Conservation (phyloP, 2,888 invertebrate species). For the Tipula confusa region DNA sequence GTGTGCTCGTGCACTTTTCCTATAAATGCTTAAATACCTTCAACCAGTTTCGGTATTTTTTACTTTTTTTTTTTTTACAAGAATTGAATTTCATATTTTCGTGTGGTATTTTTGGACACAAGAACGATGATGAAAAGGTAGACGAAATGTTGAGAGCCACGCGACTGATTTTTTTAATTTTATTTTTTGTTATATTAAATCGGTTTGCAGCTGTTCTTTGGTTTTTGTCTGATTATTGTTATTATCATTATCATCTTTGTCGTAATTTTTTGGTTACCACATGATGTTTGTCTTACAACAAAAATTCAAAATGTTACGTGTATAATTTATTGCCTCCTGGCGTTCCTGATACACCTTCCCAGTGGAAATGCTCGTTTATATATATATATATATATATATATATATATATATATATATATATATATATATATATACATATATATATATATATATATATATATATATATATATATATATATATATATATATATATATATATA, state of each 20-base stretch:
- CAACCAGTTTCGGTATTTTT: background rate
- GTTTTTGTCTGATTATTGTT: background rate
- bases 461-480: too few relatives aligned
- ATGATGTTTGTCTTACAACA: background rate
- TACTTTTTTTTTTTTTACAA: too few relatives aligned
- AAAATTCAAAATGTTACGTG: background rate
- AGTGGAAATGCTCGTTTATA: too few relatives aligned
- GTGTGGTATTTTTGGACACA: background rate
- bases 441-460: too few relatives aligned
- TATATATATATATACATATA: too few relatives aligned
- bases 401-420: too few relatives aligned
- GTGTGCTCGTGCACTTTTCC: background rate
- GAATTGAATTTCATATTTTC: background rate
- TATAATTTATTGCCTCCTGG: too few relatives aligned
- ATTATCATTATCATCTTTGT: background rate
- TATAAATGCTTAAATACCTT: background rate
- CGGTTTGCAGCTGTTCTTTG: background rate
- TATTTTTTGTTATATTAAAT: background rate
- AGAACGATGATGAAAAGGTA: background rate
- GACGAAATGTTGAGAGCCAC: background rate
- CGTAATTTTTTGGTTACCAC: background rate
- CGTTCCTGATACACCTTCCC: too few relatives aligned
- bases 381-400: too few relatives aligned
- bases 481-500: too few relatives aligned
- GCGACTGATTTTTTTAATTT: background rate